Conservation (phyloP, 92 coral and sea anemone genomes). For the Scolanthus callimorphus region DNA sequence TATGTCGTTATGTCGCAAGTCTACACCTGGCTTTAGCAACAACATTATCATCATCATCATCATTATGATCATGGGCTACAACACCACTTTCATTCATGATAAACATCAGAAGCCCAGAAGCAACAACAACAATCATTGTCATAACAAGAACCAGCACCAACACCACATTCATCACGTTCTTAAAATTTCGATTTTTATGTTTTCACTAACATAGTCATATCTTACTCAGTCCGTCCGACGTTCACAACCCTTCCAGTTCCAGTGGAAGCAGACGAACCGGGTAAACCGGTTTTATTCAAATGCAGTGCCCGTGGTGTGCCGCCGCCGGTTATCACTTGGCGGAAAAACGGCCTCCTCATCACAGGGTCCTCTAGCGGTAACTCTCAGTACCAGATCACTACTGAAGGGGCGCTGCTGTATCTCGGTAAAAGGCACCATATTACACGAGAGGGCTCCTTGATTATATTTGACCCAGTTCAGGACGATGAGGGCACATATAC, state of each 20-base stretch:
- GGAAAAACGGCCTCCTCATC: slow-evolving; percentile 48
- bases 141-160: too few species aligned
- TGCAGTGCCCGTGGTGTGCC: slow-evolving; percentile 74
- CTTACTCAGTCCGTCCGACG: slow-evolving; percentile 63
- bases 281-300: slow-evolving; percentile 63
- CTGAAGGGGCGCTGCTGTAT: slow-evolving; percentile 62
- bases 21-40: too few species aligned
- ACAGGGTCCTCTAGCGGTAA: slow-evolving; percentile 31
- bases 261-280: slow-evolving; percentile 57
- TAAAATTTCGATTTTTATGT: too few species aligned
- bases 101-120: too few species aligned
- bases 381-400: slow-evolving; percentile 46
- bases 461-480: slow-evolving; percentile 68
- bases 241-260: slow-evolving; percentile 49
- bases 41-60: too few species aligned
- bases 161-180: too few species aligned
- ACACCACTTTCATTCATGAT: too few species aligned
- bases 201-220: too few species aligned
- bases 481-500: slow-evolving; percentile 69
- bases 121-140: too few species aligned
- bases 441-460: slow-evolving; percentile 69
- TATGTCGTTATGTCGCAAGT: too few species aligned
- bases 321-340: slow-evolving; percentile 63
- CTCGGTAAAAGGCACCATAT: slow-evolving; percentile 66
- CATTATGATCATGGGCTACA: too few species aligned